A percentile compares a stretch with the other conserved stretches of the same genome.
These are phyloP conservation scores for Sciaenops ocellatus DNA, from an alignment of 2,797 vertebrate species.

Conservation along the genomic window DNA sequence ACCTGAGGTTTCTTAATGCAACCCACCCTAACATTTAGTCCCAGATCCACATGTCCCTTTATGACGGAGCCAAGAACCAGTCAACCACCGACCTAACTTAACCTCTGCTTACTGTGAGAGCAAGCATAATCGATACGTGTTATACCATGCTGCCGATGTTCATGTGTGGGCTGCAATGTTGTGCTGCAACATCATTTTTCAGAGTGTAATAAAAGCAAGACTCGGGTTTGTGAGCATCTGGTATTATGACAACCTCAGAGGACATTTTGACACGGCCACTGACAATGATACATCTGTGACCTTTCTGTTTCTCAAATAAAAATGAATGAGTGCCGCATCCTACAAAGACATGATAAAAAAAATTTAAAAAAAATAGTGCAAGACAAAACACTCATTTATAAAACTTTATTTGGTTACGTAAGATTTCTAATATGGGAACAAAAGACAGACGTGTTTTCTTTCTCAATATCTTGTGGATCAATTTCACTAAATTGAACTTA, in stretches of 20 bases:
- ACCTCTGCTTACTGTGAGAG: slow-evolving; percentile 9
- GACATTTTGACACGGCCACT: slow-evolving; percentile 58
- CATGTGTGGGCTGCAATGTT: slow-evolving; percentile 28
- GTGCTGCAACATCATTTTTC: slow-evolving; percentile 12
- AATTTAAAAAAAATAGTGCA: slow-evolving; percentile 29
- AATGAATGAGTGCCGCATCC: slow-evolving; percentile 57
- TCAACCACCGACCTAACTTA: slow-evolving; percentile 10
- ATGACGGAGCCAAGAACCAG: neutral
- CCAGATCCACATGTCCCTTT: slow-evolving; percentile 14
- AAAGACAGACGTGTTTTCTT: slow-evolving; percentile 10
- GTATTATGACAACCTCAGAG: slow-evolving; percentile 62
- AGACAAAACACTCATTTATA: slow-evolving; percentile 36
- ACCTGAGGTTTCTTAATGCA: slow-evolving; percentile 20
- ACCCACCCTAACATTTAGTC: slow-evolving; percentile 4
- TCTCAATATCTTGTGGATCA: slow-evolving; percentile 32
- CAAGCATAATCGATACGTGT: slow-evolving; percentile 22
- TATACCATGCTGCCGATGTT: neutral
- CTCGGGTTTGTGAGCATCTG: slow-evolving; percentile 47
- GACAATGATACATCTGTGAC: slow-evolving; percentile 78
- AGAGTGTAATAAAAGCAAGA: slow-evolving; percentile 16
- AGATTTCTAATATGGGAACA: slow-evolving; percentile 17
- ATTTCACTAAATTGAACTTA: slow-evolving; percentile 19
- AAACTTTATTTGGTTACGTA: slow-evolving; percentile 47
- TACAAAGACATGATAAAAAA: slow-evolving; percentile 54
- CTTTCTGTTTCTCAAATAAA: slow-evolving; percentile 73